These are phyloP conservation scores for Manis crassicaudata DNA, from an alignment of 2,797 vertebrate genomes.

Conservation along the genomic window DNA sequence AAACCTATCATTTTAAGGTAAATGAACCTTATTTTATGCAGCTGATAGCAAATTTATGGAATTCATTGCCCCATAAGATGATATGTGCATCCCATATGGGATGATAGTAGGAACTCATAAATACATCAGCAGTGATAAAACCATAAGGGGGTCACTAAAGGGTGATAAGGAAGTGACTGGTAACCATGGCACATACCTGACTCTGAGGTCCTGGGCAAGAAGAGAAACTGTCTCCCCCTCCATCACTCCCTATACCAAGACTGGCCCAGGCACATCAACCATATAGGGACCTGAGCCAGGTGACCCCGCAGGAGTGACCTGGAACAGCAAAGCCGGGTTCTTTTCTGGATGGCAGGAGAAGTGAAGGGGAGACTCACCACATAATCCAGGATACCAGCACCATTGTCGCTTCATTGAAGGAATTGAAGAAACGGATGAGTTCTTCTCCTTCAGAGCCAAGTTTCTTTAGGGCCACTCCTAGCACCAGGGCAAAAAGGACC, in stretches of 20 bases:
- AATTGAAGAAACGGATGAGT: slow-evolving; percentile 97
- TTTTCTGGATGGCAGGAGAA: not conserved
- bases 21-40: not conserved
- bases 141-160: not conserved
- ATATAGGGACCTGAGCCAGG: not conserved
- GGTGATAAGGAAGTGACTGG: not conserved
- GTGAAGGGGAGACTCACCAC: slow-evolving; percentile 90
- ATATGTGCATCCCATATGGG: not conserved
- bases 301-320: not conserved
- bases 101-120: not conserved
- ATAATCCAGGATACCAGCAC: slow-evolving; percentile 99
- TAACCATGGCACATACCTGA: not conserved
- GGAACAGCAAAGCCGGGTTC: not conserved
- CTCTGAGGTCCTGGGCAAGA: not conserved
- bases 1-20: slow-evolving; percentile 18
- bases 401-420: slow-evolving; percentile 99
- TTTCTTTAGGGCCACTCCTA: slow-evolving; percentile 96
- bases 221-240: not conserved
- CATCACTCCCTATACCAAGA: not conserved
- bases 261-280: not conserved
- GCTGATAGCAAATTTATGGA: not conserved
- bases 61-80: not conserved
- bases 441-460: slow-evolving; percentile 96
- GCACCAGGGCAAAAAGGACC: slow-evolving; percentile 95
- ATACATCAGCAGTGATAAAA: not conserved